Base-by-base conservation (phyloP, 2,797 vertebrate species). In the Enteromius radiatus region DNA sequence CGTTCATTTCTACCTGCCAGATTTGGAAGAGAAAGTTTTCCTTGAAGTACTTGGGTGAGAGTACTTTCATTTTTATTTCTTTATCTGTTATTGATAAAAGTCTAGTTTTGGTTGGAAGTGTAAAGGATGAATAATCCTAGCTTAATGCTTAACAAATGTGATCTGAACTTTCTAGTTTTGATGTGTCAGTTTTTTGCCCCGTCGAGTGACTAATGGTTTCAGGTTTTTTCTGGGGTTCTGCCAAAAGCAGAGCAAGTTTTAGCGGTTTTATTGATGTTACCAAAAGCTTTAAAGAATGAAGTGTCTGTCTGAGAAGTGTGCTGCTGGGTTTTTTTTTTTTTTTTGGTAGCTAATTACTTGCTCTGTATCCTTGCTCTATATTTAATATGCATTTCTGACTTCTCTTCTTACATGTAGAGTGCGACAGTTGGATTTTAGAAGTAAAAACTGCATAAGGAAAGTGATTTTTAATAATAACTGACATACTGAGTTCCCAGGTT, bases 1-100 rank as follows among this genome's bases (percentile, higher is more conserved):
- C 21, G 81, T 80, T 80, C 81, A 74, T 77, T 76, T 64, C 71
- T 84, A 64, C 49, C 49, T 23, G 84, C 45, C 56, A 61, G 52
- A 84, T 45, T 68, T 75, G 78, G 59, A 83, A 86, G 80, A 76
- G 52, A 63, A 47, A 74, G 63, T 69, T 83, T 56, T 75, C 49
- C 36, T 59, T 75, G 36, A 36, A 19, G 73, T 43, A 76, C n/a
- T 69, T 54, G 45, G 85, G 87, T 88, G 74, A 86, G 85, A 78
- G 64, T 31, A 8, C 75, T 83, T 76, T 84, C 63, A 19, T 33
- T 69, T 12, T 59, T 75, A 41, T 52, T 47, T 14, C 19, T 81
- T 71, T 47, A 45, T 4, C 31, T 8, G 31, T 47, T 78, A 45
- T 41, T 61, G 38, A 54, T 14, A 23, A 41, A 41, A 28, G 65